Evolutionary conservation across 2,888 invertebrate species (phyloP).

Genomic region (Stenichneumon culpator): DNA sequence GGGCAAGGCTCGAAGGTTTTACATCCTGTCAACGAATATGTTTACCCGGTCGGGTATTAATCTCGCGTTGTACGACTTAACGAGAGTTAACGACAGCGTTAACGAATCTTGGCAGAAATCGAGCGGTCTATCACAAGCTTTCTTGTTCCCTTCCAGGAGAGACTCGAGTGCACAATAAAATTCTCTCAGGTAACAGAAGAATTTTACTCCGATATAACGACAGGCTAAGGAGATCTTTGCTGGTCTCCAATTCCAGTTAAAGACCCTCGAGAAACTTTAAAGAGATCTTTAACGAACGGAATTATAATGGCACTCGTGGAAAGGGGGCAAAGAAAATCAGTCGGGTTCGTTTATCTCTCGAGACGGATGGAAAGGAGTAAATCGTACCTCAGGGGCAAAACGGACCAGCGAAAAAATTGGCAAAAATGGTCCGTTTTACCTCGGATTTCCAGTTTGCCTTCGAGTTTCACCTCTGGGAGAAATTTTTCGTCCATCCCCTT

Average conservation of each 20-base stretch:
- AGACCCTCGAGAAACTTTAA: constrained; percentile 8
- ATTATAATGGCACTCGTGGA: constrained; percentile 54
- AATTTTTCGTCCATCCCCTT: neutral
- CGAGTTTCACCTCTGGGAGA: neutral
- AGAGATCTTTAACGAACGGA: constrained; percentile 54
- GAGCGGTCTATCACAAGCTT: constrained; percentile 21
- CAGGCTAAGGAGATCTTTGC: constrained; percentile 15
- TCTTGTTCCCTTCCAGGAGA: constrained; percentile 13
- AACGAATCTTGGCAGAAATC: constrained; percentile 33
- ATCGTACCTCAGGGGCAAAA: too few species aligned
- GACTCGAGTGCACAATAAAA: neutral
- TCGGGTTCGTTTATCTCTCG: constrained; percentile 37
- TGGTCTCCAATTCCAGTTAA: constrained; percentile 17
- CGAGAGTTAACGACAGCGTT: constrained; percentile 57
- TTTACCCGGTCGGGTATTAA: constrained; percentile 39
- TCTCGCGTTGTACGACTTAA: constrained; percentile 25
- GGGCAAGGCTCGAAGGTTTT: neutral
- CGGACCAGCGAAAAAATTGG: too few species aligned
- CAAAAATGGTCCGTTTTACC: too few species aligned
- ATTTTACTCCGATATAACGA: constrained; percentile 39
- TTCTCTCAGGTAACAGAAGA: constrained; percentile 9
- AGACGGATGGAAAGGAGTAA: neutral
- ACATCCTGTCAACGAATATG: constrained; percentile 25
- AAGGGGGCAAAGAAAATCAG: constrained; percentile 59
- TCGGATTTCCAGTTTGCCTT: too few species aligned